phyloP scores from a whole-genome alignment of 2,888 invertebrate genomes.

The Leptinotarsa rubiginosa region DNA sequence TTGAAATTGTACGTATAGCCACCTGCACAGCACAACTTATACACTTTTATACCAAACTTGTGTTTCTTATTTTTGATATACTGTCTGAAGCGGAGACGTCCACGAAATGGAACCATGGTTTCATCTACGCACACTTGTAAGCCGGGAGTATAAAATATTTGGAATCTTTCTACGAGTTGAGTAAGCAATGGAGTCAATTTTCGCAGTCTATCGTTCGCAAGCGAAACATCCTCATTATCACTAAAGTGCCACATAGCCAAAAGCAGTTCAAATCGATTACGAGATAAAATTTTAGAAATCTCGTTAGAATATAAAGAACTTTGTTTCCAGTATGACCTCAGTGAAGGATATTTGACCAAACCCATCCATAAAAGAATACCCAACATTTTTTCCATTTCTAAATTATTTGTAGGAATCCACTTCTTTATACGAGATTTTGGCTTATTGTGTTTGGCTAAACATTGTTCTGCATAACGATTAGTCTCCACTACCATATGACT shows the following conservation, averaged over 20 bases:
- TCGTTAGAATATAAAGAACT: conserved; percentile 1
- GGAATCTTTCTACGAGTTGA: conserved; percentile 12
- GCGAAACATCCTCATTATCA: conserved; percentile 7
- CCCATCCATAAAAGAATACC: conserved; percentile 6
- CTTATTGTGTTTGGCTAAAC: conserved; percentile 18
- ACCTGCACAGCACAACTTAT: conserved; percentile 20
- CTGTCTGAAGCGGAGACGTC: conserved; percentile 16
- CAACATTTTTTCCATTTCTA: conserved; percentile 9
- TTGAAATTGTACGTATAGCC: conserved; percentile 22
- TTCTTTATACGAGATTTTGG: conserved; percentile 11
- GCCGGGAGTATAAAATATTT: conserved; percentile 17
- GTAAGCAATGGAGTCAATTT: conserved; percentile 14
- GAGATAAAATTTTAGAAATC: conserved; percentile 8
- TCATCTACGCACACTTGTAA: conserved; percentile 17
- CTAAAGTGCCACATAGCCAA: conserved; percentile 15
- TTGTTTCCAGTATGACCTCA: background rate
- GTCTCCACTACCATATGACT: background rate
- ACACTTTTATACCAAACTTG: conserved; percentile 19
- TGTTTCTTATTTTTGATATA: conserved; percentile 24
- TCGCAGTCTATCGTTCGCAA: background rate
- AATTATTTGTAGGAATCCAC: conserved; percentile 13
- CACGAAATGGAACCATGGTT: conserved; percentile 21
- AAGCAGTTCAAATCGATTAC: conserved; percentile 12
- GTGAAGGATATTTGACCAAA: no score
- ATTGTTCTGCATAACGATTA: conserved; percentile 17